phyloP scores from a whole-genome alignment of 2,797 vertebrate species.

The Scomberomorus guttatus region DNA sequence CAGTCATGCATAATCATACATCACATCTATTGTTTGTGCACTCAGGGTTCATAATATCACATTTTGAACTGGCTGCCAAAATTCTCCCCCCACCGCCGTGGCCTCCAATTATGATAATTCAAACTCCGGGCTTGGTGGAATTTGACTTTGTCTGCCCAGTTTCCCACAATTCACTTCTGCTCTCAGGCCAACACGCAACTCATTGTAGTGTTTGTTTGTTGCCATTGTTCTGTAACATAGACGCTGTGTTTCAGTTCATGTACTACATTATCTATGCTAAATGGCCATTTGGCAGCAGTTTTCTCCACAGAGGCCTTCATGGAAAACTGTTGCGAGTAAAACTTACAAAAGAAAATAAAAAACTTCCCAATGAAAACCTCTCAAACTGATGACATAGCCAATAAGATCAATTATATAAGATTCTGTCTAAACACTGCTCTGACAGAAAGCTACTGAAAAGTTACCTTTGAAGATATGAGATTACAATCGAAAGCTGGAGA shows the following conservation, averaged over 20 bases:
- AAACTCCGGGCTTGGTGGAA: conserved; percentile 59
- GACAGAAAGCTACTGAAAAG: no score
- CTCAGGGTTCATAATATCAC: conserved; percentile 70
- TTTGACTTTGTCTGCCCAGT: conserved; percentile 65
- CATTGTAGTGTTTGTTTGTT: conserved; percentile 17
- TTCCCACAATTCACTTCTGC: conserved; percentile 59
- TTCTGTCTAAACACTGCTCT: no score
- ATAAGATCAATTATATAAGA: no score
- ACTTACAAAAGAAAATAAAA: neutral
- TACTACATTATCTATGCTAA: neutral
- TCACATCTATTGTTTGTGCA: conserved; percentile 71
- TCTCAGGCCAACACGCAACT: conserved; percentile 27
- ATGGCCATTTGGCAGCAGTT: neutral
- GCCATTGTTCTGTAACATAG: conserved; percentile 5
- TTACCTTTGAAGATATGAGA: neutral
- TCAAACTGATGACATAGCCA: no score
- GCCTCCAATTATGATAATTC: conserved; percentile 81
- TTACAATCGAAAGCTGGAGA: no score
- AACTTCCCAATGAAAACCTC: neutral
- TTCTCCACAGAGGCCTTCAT: neutral
- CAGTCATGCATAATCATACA: conserved; percentile 54
- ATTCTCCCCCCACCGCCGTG: conserved; percentile 40
- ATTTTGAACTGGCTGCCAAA: conserved; percentile 67
- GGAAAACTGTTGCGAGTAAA: neutral
- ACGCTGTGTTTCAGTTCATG: neutral